Evolutionary conservation across 2,113 vertebrate species (phyloP).

Genomic region (Fregata magnificens): DNA sequence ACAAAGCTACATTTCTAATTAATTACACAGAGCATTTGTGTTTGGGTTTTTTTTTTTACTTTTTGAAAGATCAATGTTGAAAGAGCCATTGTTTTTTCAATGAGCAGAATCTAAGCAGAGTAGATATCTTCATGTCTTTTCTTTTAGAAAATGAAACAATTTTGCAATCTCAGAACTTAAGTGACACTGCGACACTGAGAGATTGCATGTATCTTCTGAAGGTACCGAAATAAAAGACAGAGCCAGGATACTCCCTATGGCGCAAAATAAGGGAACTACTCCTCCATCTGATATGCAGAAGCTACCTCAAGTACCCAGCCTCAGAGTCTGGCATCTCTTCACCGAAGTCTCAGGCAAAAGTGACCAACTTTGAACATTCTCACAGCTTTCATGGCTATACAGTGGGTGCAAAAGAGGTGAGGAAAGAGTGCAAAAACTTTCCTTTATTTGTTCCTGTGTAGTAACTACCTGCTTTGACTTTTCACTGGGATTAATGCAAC

Average conservation of each 20-base stretch:
- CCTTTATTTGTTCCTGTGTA: neutral
- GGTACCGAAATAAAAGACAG: neutral
- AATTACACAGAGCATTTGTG: neutral
- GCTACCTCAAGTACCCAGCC: neutral
- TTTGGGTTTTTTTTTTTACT: rapidly evolving
- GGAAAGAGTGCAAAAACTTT: neutral
- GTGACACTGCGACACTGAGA: neutral
- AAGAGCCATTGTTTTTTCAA: neutral
- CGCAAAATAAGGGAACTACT: neutral
- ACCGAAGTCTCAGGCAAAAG: neutral
- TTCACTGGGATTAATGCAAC: neutral
- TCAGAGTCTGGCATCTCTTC: neutral
- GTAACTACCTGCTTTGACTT: neutral
- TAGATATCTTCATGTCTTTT: neutral
- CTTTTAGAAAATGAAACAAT: neutral
- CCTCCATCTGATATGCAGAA: neutral
- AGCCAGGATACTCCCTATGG: neutral
- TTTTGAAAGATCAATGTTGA: neutral
- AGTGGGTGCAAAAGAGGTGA: neutral
- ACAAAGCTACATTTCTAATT: neutral
- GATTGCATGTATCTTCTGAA: neutral
- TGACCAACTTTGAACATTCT: neutral
- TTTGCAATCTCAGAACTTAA: neutral
- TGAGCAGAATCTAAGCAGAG: neutral
- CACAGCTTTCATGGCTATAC: neutral